phyloP scores from a whole-genome alignment of 64 coral and sea anemone species.

The Montipora capricornis region DNA sequence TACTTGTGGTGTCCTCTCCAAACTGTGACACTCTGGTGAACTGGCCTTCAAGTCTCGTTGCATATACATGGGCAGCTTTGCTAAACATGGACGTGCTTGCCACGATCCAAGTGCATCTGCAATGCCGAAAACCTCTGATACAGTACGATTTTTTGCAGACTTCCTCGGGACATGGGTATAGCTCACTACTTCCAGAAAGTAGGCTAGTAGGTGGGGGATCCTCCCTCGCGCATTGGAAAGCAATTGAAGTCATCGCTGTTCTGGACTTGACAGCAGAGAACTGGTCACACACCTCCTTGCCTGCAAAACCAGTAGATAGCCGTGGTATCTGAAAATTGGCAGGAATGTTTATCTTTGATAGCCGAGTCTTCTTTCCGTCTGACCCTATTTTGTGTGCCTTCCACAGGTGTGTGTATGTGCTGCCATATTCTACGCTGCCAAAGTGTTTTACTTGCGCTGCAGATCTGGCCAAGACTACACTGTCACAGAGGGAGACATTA shows the following conservation, averaged over 20 bases:
- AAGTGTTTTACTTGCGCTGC: not conserved
- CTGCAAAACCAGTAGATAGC: not conserved
- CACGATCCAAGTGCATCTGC: too few relatives aligned
- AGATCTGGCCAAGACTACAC: not conserved
- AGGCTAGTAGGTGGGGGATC: not conserved
- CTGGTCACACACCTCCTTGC: too few relatives aligned
- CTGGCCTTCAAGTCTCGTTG: not conserved
- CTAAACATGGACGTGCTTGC: too few relatives aligned
- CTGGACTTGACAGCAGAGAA: too few relatives aligned
- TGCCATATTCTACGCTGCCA: conserved; percentile 42
- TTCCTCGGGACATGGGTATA: conserved; percentile 37
- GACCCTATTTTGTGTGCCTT: too few relatives aligned
- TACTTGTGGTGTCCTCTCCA: too few relatives aligned
- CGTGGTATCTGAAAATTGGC: not conserved
- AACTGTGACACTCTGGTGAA: not conserved
- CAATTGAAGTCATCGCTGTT: too few relatives aligned
- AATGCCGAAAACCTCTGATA: conserved; percentile 18
- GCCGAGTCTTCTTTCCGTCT: not conserved
- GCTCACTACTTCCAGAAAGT: not conserved
- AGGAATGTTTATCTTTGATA: not conserved
- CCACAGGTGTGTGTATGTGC: conserved; percentile 55
- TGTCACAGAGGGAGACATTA: not conserved
- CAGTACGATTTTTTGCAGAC: conserved; percentile 42
- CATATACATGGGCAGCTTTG: too few relatives aligned
- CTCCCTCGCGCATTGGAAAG: too few relatives aligned